Percentiles rank a stretch among this genome's conserved stretches.
Conservation (phyloP, 2,113 vertebrate genomes). For the Melanostigma gelatinosum region DNA sequence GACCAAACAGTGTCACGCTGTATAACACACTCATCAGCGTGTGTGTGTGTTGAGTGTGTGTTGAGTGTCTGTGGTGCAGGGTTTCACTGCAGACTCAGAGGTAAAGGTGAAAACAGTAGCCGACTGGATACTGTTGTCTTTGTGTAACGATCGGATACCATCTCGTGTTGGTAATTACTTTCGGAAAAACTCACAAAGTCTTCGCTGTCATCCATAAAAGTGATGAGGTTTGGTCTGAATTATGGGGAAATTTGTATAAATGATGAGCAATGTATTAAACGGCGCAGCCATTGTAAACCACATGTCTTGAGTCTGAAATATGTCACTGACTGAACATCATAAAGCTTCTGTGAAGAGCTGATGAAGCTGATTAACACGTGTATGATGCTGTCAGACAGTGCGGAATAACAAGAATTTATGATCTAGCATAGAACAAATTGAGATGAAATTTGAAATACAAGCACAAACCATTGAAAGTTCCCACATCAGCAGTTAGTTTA, state of each 20-base stretch:
- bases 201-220: background rate
- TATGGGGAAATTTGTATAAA: background rate
- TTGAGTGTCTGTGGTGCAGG: background rate
- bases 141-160: constrained; percentile 26
- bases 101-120: constrained; percentile 33
- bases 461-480: background rate
- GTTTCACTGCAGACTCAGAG: constrained; percentile 34
- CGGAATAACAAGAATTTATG: background rate
- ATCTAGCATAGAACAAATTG: background rate
- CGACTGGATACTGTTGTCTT: constrained; percentile 19
- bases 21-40: constrained; percentile 19
- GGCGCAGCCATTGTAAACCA: background rate
- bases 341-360: background rate
- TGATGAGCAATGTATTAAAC: background rate
- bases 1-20: constrained; percentile 38
- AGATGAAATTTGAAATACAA: background rate
- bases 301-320: background rate
- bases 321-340: background rate
- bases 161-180: constrained; percentile 23
- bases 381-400: background rate
- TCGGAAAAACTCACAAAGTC: background rate
- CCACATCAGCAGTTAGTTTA: background rate
- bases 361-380: background rate
- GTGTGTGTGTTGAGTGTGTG: constrained; percentile 5
- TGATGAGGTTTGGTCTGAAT: background rate